phyloP scores from a whole-genome alignment of 2,888 invertebrate species.

The Dryocosmus kuriphilus region DNA sequence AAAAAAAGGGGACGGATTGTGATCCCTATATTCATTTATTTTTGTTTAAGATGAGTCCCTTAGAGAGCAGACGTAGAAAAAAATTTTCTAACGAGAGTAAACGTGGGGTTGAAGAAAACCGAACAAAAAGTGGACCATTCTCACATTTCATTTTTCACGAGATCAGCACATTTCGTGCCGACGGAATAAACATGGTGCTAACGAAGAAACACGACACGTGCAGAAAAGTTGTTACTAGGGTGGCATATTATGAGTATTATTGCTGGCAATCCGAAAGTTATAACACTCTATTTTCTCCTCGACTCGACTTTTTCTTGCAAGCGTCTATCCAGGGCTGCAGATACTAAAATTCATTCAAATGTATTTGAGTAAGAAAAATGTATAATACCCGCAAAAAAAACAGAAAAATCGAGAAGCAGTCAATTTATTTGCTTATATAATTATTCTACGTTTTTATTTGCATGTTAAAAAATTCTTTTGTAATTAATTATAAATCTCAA shows the following conservation, averaged over 20 bases:
- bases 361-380: too few species aligned
- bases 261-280: slow-evolving; percentile 56
- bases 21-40: not conserved
- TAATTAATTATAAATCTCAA: too few species aligned
- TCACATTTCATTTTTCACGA: slow-evolving; percentile 51
- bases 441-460: too few species aligned
- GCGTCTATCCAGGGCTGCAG: slow-evolving; percentile 19
- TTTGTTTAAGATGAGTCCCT: not conserved
- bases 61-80: not conserved
- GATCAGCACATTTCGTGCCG: slow-evolving; percentile 49
- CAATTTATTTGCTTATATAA: too few species aligned
- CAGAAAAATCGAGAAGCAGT: too few species aligned
- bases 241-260: slow-evolving; percentile 51
- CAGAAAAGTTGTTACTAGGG: slow-evolving; percentile 49
- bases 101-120: slow-evolving; percentile 20
- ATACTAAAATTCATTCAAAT: not conserved
- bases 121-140: slow-evolving; percentile 18
- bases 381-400: too few species aligned
- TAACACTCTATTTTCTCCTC: slow-evolving; percentile 51
- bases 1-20: too few species aligned
- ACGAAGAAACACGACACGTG: slow-evolving; percentile 59
- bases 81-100: slow-evolving; percentile 13
- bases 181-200: slow-evolving; percentile 45
- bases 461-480: too few species aligned
- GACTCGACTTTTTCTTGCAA: slow-evolving; percentile 46